phyloP scores from a whole-genome alignment of 2,888 invertebrate species.

The Mesoligia furuncula region DNA sequence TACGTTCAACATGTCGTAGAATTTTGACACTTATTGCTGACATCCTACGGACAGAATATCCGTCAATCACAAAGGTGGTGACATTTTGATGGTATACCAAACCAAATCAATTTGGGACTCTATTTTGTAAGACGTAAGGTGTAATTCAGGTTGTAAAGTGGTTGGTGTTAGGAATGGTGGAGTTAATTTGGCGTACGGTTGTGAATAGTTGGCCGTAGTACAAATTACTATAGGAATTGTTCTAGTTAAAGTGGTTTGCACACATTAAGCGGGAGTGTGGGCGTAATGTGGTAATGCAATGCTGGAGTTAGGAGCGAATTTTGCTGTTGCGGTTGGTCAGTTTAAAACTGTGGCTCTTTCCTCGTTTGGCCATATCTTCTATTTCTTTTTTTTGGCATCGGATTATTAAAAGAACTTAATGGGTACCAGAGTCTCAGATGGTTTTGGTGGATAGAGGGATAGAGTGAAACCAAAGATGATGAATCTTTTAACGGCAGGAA shows the following conservation, averaged over 20 bases:
- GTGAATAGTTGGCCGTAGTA: slow-evolving; percentile 63
- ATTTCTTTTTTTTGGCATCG: too few species aligned
- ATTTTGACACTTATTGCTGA: slow-evolving; percentile 44
- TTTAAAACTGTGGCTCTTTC: neutral
- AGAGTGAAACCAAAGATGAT: neutral
- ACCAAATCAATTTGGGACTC: slow-evolving; percentile 10
- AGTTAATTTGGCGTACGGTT: slow-evolving; percentile 61
- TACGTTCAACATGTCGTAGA: slow-evolving; percentile 9
- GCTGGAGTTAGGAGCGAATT: slow-evolving; percentile 5
- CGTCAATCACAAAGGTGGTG: slow-evolving; percentile 52
- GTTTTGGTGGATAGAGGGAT: neutral
- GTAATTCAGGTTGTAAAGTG: slow-evolving; percentile 19
- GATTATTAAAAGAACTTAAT: neutral
- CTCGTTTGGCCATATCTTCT: neutral
- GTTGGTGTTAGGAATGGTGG: slow-evolving; percentile 39
- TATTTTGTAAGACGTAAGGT: neutral
- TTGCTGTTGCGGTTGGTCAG: neutral
- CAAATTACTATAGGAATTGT: slow-evolving; percentile 54
- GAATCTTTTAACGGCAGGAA: neutral
- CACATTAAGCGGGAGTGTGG: slow-evolving; percentile 21
- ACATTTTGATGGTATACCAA: slow-evolving; percentile 44
- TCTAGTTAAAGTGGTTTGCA: slow-evolving; percentile 43
- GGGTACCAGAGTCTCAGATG: neutral
- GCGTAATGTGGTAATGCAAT: slow-evolving; percentile 27
- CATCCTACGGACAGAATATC: slow-evolving; percentile 37